Conservation (phyloP, 64 coral and sea anemone genomes). For the Pachyseris speciosa region DNA sequence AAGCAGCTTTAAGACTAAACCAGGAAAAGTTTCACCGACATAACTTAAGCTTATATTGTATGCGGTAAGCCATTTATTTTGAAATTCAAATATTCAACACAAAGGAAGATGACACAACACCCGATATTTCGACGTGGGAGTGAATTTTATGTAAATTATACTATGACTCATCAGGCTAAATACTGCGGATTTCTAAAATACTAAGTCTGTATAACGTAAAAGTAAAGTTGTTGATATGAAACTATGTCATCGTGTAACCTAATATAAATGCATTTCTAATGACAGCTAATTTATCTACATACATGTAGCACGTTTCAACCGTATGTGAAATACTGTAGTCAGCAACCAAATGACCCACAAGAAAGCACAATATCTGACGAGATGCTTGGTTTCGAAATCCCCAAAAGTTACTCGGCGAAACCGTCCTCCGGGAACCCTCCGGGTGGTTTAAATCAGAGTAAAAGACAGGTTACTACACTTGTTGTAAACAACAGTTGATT, state of each 20-base stretch:
- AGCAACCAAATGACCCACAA: background rate
- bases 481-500: background rate
- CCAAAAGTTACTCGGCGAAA: background rate
- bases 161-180: too few species aligned
- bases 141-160: background rate
- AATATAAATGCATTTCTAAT: background rate
- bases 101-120: background rate
- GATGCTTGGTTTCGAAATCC: too few species aligned
- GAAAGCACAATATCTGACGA: background rate
- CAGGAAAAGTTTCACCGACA: background rate
- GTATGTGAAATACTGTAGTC: too few species aligned
- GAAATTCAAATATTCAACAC: background rate
- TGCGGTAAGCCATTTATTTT: background rate
- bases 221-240: background rate
- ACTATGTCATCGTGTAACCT: too few species aligned
- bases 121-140: background rate
- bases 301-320: too few species aligned
- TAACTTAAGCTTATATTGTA: background rate
- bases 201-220: too few species aligned
- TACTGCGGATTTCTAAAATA: too few species aligned
- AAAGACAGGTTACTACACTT: background rate
- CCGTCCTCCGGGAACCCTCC: background rate
- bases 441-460: background rate
- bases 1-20: background rate
- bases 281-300: background rate